Conservation (phyloP, 2,113 vertebrate genomes). For the Callospermophilus lateralis region DNA sequence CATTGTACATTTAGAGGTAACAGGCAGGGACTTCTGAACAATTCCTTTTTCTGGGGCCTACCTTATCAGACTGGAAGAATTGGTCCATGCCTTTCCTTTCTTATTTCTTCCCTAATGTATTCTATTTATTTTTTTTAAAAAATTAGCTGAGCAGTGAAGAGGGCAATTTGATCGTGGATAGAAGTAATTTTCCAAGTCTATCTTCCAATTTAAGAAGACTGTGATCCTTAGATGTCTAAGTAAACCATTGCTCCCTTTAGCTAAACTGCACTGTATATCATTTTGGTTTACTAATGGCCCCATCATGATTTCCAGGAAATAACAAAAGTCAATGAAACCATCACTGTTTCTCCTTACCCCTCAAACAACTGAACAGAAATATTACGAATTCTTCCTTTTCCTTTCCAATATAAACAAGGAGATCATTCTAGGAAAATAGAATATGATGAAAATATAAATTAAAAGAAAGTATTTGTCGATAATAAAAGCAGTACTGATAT, state of each 20-base stretch:
- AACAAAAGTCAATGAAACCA: neutral
- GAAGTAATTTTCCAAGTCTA: neutral
- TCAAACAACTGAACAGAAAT: neutral
- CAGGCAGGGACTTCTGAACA: neutral
- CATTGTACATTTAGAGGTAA: conserved; percentile 41
- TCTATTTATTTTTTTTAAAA: neutral
- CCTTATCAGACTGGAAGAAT: neutral
- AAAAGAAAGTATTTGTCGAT: neutral
- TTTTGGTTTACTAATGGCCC: neutral
- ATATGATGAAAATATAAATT: neutral
- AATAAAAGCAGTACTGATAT: neutral
- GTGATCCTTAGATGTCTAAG: neutral
- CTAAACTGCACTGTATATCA: neutral
- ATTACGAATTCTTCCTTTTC: neutral
- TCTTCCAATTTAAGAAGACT: conserved; percentile 5
- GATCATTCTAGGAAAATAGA: neutral
- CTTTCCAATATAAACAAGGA: conserved; percentile 16
- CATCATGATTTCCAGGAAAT: neutral
- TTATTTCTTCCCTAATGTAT: neutral
- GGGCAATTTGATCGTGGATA: neutral
- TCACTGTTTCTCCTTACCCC: neutral
- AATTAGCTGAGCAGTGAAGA: conserved; percentile 3
- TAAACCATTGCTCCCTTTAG: neutral
- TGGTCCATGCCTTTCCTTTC: neutral
- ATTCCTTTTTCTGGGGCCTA: neutral